Conservation (phyloP, 2,113 vertebrate genomes). For the Cyphomyrus plagiostoma region DNA sequence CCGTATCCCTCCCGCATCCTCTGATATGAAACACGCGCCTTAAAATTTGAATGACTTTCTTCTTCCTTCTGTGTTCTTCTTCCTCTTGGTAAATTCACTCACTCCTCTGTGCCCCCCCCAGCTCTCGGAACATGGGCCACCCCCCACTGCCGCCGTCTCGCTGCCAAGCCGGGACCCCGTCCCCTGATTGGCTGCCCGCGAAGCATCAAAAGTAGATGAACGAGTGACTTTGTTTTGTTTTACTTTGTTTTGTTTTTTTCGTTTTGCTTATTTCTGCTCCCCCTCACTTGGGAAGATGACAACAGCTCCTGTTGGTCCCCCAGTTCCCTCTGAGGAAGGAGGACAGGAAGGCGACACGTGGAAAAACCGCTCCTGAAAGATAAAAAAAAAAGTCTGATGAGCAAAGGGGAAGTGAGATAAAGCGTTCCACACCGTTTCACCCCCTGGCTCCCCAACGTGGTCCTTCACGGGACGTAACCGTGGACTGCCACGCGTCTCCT, state of each 20-base stretch:
- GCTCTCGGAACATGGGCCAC: background rate
- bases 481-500: background rate
- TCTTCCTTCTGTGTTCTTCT: background rate
- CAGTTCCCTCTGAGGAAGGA: slow-evolving; percentile 45
- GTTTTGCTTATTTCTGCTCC: slow-evolving; percentile 51
- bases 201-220: slow-evolving; percentile 52
- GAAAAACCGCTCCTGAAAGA: slow-evolving; percentile 53
- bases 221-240: slow-evolving; percentile 45
- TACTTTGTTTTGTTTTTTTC: slow-evolving; percentile 32
- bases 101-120: background rate
- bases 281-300: slow-evolving; percentile 29
- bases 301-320: slow-evolving; percentile 48
- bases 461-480: background rate
- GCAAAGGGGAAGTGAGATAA: background rate
- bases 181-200: slow-evolving; percentile 44
- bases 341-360: slow-evolving; percentile 42
- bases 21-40: slow-evolving; percentile 8
- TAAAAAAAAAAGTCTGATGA: slow-evolving; percentile 47
- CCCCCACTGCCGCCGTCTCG: background rate
- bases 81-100: background rate
- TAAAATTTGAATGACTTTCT: slow-evolving; percentile 39
- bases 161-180: background rate
- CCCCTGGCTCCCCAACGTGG: background rate
- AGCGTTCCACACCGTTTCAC: background rate
- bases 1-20: slow-evolving; percentile 47